Evolutionary conservation across 2,113 vertebrate genomes (phyloP), one percentile per base, ranked within the genome.

Genomic region (Ailuropoda melanoleuca): DNA sequence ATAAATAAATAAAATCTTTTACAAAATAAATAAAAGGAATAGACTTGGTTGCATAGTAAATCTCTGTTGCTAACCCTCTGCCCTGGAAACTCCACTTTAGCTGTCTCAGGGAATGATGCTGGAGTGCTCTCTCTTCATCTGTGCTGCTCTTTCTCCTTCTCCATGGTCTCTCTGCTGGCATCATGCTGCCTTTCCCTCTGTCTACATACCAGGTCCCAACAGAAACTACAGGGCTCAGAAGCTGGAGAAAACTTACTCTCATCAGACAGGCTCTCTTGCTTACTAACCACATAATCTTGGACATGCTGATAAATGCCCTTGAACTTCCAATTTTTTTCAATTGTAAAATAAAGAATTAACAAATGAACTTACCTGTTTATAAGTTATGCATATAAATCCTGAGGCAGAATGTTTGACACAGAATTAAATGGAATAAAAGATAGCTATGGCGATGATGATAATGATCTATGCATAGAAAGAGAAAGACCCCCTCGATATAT

Each of bases 151-250:
- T 60, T 14, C 5, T 0, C 21, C 7, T 64, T 75, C 34, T 34
- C 8, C 23, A 7, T 6, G 21, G 0, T 17, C 2, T 83, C 60
- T n/a, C 24, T 58, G 23, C 31, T 46, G 48, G 13, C 4, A 8
- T 26, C 8, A 37, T 23, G 88, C 24, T 56, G 58, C 43, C 23
- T 82, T 64, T 14, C 6, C 8, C 5, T 68, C 21, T 83, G 2
- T 3, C 14, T 85, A 8, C 0, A 43, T 5, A 24, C 9, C 23
- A n/a, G 1, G 0, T 18, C 39, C 64, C 11, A 15, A 8, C 1
- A 13, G 2, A 48, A 88, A 21, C 31, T 62, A 3, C 1, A 12
- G 4, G 8, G 1, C 6, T 39, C 13, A 3, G 6, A 55, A 4
- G 23, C 34, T 66, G 13, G 31, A 50, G 43, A 62, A 66, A 50